Evolutionary conservation across 2,113 vertebrate genomes (phyloP).

Genomic region (Stegostoma tigrinum): DNA sequence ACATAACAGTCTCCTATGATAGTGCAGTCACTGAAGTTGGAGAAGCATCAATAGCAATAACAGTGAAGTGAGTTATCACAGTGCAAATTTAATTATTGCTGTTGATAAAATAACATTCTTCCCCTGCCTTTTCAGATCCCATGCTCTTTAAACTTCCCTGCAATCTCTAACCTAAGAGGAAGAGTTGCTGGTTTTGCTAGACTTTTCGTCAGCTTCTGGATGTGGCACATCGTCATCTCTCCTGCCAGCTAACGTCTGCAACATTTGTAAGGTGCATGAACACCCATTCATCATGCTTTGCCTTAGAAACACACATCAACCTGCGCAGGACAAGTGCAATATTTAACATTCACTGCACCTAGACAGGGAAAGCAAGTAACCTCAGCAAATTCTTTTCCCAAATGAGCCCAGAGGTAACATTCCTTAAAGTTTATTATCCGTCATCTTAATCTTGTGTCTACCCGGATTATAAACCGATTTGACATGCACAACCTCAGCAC

Average conservation of each 20-base stretch:
- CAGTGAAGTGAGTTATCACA: background rate
- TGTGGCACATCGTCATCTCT: background rate
- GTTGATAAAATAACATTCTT: background rate
- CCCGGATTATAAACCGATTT: conserved; percentile 30
- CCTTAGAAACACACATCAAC: background rate
- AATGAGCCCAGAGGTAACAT: conserved; percentile 30
- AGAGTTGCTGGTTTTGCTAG: too few relatives aligned
- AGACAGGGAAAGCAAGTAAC: conserved; percentile 5
- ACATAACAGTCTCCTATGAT: background rate
- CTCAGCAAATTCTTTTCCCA: conserved; percentile 33
- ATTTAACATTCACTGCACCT: conserved; percentile 27
- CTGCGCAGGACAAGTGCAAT: background rate
- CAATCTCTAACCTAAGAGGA: background rate
- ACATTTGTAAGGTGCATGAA: background rate
- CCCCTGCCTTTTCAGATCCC: background rate
- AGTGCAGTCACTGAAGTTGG: background rate
- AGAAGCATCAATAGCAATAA: background rate
- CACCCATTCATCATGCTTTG: background rate
- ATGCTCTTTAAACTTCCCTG: background rate
- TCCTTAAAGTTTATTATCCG: conserved; percentile 23
- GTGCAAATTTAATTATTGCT: background rate
- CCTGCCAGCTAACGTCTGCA: background rate
- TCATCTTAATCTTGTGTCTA: conserved; percentile 28
- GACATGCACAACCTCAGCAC: conserved; percentile 9
- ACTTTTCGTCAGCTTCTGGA: background rate